Evolutionary conservation across 1,140 invertebrate species (phyloP).

Genomic region (Trichonephila inaurata): DNA sequence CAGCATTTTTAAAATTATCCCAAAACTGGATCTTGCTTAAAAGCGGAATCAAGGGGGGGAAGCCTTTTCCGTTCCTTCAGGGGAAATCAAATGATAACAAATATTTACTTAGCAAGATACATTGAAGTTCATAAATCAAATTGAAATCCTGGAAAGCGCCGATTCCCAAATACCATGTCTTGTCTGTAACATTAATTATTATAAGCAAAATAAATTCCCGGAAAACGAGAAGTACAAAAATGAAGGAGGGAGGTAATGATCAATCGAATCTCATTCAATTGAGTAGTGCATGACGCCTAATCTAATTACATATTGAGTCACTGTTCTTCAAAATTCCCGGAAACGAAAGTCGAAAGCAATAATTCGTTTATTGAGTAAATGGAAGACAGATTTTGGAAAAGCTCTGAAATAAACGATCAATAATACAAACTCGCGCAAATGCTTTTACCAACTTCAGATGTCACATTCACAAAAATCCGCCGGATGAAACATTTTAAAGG

Average conservation of each 20-base stretch:
- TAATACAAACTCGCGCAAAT: slow-evolving; percentile 35
- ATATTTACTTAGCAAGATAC: background rate
- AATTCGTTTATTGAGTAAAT: slow-evolving; percentile 42
- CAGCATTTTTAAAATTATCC: background rate
- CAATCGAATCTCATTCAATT: background rate
- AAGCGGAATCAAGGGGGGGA: background rate
- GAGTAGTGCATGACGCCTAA: background rate
- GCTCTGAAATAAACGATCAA: background rate
- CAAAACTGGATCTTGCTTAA: background rate
- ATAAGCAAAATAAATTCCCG: background rate
- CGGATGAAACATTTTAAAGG: slow-evolving; percentile 16
- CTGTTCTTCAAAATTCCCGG: background rate
- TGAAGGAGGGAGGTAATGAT: background rate
- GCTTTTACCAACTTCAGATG: background rate
- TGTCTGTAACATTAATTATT: background rate
- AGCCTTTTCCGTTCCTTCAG: background rate
- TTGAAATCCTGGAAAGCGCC: background rate
- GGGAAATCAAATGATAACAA: background rate
- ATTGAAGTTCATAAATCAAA: background rate
- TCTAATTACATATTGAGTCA: slow-evolving; percentile 16
- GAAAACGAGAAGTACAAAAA: background rate
- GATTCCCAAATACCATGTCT: background rate
- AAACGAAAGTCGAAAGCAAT: background rate
- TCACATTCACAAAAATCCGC: background rate
- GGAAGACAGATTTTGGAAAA: slow-evolving; percentile 17